Evolutionary conservation across 2,113 vertebrate species (phyloP).

Genomic region (Nycticryphes semicollaris): DNA sequence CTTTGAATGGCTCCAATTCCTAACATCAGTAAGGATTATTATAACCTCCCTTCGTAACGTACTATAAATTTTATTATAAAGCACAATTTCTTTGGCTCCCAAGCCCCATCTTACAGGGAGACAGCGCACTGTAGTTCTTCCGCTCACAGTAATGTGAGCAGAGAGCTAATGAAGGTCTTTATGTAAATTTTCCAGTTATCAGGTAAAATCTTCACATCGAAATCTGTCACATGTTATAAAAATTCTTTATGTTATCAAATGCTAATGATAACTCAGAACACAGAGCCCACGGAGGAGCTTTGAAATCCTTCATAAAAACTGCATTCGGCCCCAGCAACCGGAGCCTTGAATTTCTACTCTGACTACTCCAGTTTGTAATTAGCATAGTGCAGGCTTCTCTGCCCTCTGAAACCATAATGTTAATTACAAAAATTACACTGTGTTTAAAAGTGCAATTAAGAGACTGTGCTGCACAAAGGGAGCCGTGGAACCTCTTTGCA

Average conservation of each 20-base stretch:
- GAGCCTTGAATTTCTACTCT: conserved; percentile 74
- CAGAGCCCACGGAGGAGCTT: conserved; percentile 75
- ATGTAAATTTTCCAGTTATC: conserved; percentile 81
- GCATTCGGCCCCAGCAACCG: conserved; percentile 69
- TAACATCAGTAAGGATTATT: conserved; percentile 74
- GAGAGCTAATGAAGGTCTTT: conserved; percentile 80
- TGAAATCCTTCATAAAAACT: conserved; percentile 82
- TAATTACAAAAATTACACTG: conserved; percentile 88
- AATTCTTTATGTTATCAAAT: conserved; percentile 82
- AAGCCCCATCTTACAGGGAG: conserved; percentile 68
- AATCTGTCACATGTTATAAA: conserved; percentile 82
- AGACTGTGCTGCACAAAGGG: conserved; percentile 78
- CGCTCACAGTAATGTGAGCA: conserved; percentile 67
- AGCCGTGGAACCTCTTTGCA: conserved; percentile 79
- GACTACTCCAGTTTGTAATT: conserved; percentile 77
- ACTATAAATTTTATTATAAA: conserved; percentile 78
- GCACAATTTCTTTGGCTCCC: conserved; percentile 67
- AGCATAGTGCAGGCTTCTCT: conserved; percentile 81
- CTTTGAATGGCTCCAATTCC: conserved; percentile 71
- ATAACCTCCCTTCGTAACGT: conserved; percentile 68
- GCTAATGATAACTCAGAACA: conserved; percentile 80
- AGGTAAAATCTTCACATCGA: conserved; percentile 78
- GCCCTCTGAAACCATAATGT: conserved; percentile 85
- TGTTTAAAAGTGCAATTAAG: conserved; percentile 87
- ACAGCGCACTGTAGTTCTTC: conserved; percentile 65